A percentile compares a stretch with the other conserved stretches of the same genome.
Conservation (phyloP, 1,140 invertebrate genomes). For the Apolygus lucorum region DNA sequence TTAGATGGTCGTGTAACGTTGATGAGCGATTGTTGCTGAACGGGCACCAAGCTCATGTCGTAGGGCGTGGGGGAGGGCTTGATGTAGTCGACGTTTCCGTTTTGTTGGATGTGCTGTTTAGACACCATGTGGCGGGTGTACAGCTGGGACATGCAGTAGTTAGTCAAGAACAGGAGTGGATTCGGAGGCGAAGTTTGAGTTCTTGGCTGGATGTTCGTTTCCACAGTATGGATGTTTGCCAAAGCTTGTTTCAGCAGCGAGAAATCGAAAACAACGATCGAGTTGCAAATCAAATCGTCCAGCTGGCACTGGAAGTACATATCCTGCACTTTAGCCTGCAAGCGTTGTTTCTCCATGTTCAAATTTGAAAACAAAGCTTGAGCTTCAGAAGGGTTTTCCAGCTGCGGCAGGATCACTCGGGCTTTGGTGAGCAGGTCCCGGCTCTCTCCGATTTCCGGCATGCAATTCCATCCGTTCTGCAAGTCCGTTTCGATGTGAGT, state of each 20-base stretch:
- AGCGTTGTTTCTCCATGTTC: conserved; percentile 50
- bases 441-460: conserved; percentile 53
- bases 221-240: conserved; percentile 48
- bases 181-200: conserved; percentile 29
- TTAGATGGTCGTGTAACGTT: conserved; percentile 31
- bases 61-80: conserved; percentile 36
- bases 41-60: conserved; percentile 36
- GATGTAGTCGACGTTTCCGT: conserved; percentile 47
- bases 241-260: conserved; percentile 54
- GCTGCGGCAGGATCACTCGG: conserved; percentile 47
- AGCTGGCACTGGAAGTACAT: conserved; percentile 61
- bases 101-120: conserved; percentile 46
- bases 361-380: conserved; percentile 48
- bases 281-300: conserved; percentile 58
- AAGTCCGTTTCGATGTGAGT: conserved; percentile 61
- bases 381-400: conserved; percentile 48
- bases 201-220: conserved; percentile 33
- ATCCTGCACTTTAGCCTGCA: conserved; percentile 58
- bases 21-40: conserved; percentile 40
- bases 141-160: conserved; percentile 63
- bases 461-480: conserved; percentile 53
- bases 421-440: conserved; percentile 53
- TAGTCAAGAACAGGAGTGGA: conserved; percentile 59
- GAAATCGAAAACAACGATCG: conserved; percentile 55
- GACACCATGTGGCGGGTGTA: conserved; percentile 56